Evolutionary conservation across 2,113 vertebrate genomes (phyloP), one percentile per base, ranked within the genome.

Genomic region (Xenus cinereus): DNA sequence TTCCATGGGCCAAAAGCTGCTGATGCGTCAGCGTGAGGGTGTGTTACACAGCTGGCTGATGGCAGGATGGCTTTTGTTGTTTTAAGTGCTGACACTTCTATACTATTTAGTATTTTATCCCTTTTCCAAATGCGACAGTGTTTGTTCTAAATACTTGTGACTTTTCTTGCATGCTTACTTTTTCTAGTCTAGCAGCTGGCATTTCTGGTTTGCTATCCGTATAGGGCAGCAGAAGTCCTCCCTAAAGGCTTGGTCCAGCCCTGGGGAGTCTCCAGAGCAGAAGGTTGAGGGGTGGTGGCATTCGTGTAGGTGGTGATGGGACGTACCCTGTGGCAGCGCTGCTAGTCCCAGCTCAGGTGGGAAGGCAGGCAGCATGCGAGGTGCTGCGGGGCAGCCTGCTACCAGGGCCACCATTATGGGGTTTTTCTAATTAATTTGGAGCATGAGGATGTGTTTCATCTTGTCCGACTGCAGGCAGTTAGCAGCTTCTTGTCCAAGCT

Each of bases 291-390:
- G 20, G 54, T 87, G 37, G 41, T 57, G 63, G 26, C 48, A 21
- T 48, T 62, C 3, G 4, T 28, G 43, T 32, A 23, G 37, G 10
- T 22, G 30, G 59, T 37, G 60, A 8, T 14, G 48, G 73, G 83
- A 15, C 2, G 4, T 37, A 15, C 19, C 33, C 30, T 1, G 1
- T 33, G 27, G 75, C 27, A 15, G 28, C 8, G 24, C 63, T 41
- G 46, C 32, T 33, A 4, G 46, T 54, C 54, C 51, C 39, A 41
- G 67, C 63, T 60, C 2, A 1, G 39, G 26, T 53, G 68, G 60
- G 51, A 53, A 41, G 41, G 54, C 53, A 18, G 59, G 35, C 0
- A 0, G 6, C 0, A 0, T 5, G 37, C 2, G 2, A n/a, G 64
- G 67, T 1, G 10, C 56, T 20, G 19, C 2, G 10, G 72, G 66